A percentile compares a stretch with the other conserved stretches of the same genome.
phyloP scores from a whole-genome alignment of 2,888 invertebrate genomes.

The Acrobasis repandana region DNA sequence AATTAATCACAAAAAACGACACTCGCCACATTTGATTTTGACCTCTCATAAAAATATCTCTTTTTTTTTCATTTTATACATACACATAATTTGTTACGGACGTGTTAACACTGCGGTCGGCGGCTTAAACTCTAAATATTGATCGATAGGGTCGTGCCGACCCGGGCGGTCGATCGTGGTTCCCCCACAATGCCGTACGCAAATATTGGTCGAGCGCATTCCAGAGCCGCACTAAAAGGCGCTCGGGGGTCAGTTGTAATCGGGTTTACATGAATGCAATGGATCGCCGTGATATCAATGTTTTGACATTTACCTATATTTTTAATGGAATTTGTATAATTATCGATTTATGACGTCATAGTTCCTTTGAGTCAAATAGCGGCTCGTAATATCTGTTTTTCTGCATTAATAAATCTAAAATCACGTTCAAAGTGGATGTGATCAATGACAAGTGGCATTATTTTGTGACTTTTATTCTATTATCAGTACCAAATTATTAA shows the following conservation, averaged over 20 bases:
- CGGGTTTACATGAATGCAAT: too few relatives aligned
- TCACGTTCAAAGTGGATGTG: too few relatives aligned
- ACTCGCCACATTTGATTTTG: slow-evolving; percentile 35
- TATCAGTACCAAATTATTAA: too few relatives aligned
- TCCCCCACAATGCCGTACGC: slow-evolving; percentile 45
- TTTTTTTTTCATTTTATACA: slow-evolving; percentile 41
- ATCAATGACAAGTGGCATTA: too few relatives aligned
- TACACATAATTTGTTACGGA: slow-evolving; percentile 33
- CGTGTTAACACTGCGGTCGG: slow-evolving; percentile 17
- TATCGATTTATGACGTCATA: too few relatives aligned
- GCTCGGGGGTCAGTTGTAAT: slow-evolving; percentile 5
- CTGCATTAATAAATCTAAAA: too few relatives aligned
- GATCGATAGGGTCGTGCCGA: slow-evolving; percentile 43
- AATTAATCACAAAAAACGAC: not conserved
- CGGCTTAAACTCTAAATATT: slow-evolving; percentile 20
- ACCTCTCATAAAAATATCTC: slow-evolving; percentile 39
- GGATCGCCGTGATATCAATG: too few relatives aligned
- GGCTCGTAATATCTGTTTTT: too few relatives aligned
- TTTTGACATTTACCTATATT: too few relatives aligned
- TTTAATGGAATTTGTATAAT: too few relatives aligned
- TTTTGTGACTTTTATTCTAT: too few relatives aligned
- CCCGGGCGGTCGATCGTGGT: slow-evolving; percentile 49
- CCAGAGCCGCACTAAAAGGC: slow-evolving; percentile 30
- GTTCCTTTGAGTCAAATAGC: too few relatives aligned
- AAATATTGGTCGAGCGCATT: slow-evolving; percentile 64